phyloP scores from a whole-genome alignment of 2,888 invertebrate genomes.

The Pseudococcus viburni region DNA sequence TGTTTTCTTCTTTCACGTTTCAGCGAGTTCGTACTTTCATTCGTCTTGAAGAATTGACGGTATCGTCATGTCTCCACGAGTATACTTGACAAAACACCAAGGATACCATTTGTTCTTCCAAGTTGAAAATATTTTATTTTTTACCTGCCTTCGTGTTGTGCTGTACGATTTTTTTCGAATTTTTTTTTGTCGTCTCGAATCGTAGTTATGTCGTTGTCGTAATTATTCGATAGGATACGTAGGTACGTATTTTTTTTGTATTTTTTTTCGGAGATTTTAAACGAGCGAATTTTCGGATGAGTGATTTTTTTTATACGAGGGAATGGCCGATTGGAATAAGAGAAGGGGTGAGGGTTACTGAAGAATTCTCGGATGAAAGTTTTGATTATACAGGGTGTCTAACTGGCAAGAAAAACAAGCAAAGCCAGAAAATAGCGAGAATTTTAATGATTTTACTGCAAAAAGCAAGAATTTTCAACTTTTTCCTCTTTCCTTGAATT shows the following conservation, averaged over 20 bases:
- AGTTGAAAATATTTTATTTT: constrained; percentile 59
- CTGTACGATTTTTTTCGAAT: constrained; percentile 2
- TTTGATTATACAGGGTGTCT: no score
- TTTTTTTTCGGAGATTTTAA: not conserved
- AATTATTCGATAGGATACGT: constrained; percentile 5
- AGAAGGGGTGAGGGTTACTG: no score
- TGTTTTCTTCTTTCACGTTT: constrained; percentile 23
- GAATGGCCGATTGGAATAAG: no score
- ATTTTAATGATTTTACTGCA: no score
- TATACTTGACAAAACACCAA: constrained; percentile 50
- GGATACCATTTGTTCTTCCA: constrained; percentile 57
- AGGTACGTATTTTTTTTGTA: no score
- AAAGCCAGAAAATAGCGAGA: no score
- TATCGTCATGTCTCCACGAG: constrained; percentile 26
- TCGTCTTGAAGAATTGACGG: constrained; percentile 51
- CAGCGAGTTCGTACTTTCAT: constrained; percentile 49
- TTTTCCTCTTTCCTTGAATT: no score
- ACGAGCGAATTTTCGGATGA: no score
- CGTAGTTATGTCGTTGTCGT: not conserved
- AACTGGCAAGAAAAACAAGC: no score
- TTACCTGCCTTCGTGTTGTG: constrained; percentile 32
- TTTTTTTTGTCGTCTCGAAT: not conserved
- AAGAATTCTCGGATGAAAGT: no score
- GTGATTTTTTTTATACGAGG: no score
- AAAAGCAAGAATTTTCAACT: no score